These are phyloP conservation scores for Kryphioiulus occultus DNA, from an alignment of 2,888 invertebrate genomes.

Conservation along the genomic window DNA sequence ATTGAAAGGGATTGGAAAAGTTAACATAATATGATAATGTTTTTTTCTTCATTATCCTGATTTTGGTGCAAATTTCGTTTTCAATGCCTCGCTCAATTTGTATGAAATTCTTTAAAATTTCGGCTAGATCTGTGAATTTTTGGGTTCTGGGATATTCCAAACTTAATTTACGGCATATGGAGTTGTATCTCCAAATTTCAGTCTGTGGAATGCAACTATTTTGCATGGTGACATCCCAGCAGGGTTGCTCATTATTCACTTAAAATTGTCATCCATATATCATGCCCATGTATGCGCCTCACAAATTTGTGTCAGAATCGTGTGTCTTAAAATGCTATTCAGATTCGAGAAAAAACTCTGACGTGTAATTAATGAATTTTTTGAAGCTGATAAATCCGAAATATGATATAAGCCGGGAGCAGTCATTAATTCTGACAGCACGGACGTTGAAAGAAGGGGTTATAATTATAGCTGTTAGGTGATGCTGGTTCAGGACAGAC, in stretches of 20 bases:
- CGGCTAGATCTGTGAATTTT: neutral
- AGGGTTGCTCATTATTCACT: constrained; percentile 20
- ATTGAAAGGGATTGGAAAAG: neutral
- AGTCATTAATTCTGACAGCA: constrained; percentile 14
- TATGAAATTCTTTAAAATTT: too few species aligned
- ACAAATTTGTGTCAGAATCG: neutral
- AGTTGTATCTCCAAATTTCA: neutral
- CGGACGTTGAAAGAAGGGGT: constrained; percentile 27
- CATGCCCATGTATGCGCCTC: neutral
- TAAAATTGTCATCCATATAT: constrained; percentile 8
- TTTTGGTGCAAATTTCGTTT: neutral
- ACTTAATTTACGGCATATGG: neutral
- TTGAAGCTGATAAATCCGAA: constrained; percentile 28
- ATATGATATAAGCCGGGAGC: constrained; percentile 31
- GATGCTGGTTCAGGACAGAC: neutral
- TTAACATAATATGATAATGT: neutral
- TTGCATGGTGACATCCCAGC: neutral
- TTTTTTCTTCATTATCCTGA: neutral
- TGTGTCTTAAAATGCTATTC: neutral
- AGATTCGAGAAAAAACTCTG: neutral
- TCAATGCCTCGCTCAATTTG: too few species aligned
- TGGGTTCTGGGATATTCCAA: neutral
- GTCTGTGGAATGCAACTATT: neutral
- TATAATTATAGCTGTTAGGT: constrained; percentile 13
- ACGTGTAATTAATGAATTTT: constrained; percentile 1